These are phyloP conservation scores for Volucella inflata DNA, from an alignment of 2,888 invertebrate species.

Conservation along the genomic window DNA sequence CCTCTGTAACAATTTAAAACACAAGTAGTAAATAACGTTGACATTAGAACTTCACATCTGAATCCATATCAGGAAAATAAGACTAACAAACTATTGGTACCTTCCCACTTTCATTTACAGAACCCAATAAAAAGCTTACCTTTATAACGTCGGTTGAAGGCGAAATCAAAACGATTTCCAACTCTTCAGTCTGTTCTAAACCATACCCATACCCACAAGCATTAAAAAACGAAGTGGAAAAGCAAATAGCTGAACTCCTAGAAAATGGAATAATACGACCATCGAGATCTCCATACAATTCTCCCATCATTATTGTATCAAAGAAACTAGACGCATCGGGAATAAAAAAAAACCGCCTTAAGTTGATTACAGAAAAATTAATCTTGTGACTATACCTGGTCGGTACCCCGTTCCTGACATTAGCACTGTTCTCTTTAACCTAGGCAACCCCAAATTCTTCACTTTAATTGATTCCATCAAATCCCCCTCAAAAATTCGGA, in stretches of 20 bases:
- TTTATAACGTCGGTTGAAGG: constrained; percentile 32
- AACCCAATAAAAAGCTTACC: constrained; percentile 34
- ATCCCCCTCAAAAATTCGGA: too few relatives aligned
- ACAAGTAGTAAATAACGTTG: constrained; percentile 15
- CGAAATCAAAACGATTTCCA: constrained; percentile 38
- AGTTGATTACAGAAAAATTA: constrained; percentile 45
- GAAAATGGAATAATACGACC: constrained; percentile 50
- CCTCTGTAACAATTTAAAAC: constrained; percentile 10
- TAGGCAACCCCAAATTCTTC: too few relatives aligned
- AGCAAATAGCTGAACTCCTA: constrained; percentile 33
- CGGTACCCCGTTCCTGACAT: too few relatives aligned
- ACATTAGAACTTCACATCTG: constrained; percentile 17
- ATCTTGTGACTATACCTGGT: too few relatives aligned
- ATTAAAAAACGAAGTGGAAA: too few relatives aligned
- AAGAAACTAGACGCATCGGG: constrained; percentile 37
- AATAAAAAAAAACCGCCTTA: constrained; percentile 56
- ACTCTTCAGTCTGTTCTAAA: constrained; percentile 47
- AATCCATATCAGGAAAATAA: constrained; percentile 2
- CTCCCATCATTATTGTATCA: constrained; percentile 34
- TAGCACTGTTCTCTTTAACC: too few relatives aligned
- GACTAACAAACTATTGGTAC: constrained; percentile 3
- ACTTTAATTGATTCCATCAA: too few relatives aligned
- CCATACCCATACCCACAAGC: constrained; percentile 56
- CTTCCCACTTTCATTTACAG: constrained; percentile 7
- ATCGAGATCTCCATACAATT: constrained; percentile 40